Conservation (phyloP, 2,113 vertebrate species). For the Notothenia coriiceps region DNA sequence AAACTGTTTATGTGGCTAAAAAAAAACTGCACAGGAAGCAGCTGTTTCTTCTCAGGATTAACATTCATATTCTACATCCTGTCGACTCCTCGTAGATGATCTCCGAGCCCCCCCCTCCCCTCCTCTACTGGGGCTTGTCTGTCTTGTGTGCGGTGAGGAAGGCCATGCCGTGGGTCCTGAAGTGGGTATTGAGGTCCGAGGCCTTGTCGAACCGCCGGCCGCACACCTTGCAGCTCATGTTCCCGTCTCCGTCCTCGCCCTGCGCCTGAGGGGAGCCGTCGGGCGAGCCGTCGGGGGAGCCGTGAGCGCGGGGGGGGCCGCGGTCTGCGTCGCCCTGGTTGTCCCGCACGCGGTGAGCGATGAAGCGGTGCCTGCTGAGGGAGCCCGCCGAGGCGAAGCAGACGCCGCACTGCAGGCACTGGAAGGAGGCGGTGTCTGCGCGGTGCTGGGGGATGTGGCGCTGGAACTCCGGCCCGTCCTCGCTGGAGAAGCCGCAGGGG, state of each 20-base stretch:
- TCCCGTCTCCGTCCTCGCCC: slow-evolving; percentile 79
- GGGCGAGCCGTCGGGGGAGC: slow-evolving; percentile 69
- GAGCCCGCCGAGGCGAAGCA: slow-evolving; percentile 92
- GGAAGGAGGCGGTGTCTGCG: slow-evolving; percentile 88
- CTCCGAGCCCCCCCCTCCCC: neutral
- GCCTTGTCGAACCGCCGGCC: slow-evolving; percentile 91
- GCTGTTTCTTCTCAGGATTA: slow-evolving; percentile 55
- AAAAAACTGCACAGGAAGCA: slow-evolving; percentile 71
- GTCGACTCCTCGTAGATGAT: neutral
- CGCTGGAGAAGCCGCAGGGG: slow-evolving; percentile 85
- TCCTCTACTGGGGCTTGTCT: slow-evolving; percentile 77
- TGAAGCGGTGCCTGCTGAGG: slow-evolving; percentile 91
- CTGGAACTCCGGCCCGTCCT: slow-evolving; percentile 83
- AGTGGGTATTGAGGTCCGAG: slow-evolving; percentile 93
- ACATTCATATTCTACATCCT: slow-evolving; percentile 69
- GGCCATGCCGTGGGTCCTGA: slow-evolving; percentile 96
- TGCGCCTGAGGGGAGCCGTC: slow-evolving; percentile 51
- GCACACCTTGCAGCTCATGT: slow-evolving; percentile 88
- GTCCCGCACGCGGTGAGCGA: slow-evolving; percentile 91
- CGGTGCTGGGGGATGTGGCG: slow-evolving; percentile 88
- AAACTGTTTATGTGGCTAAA: slow-evolving; percentile 60
- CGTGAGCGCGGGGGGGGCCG: slow-evolving; percentile 14
- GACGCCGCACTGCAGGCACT: slow-evolving; percentile 92
- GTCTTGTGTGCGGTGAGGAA: slow-evolving; percentile 93
- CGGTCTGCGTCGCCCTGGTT: slow-evolving; percentile 63